Conservation (phyloP, 2,113 vertebrate species). For the Lonchura striata region DNA sequence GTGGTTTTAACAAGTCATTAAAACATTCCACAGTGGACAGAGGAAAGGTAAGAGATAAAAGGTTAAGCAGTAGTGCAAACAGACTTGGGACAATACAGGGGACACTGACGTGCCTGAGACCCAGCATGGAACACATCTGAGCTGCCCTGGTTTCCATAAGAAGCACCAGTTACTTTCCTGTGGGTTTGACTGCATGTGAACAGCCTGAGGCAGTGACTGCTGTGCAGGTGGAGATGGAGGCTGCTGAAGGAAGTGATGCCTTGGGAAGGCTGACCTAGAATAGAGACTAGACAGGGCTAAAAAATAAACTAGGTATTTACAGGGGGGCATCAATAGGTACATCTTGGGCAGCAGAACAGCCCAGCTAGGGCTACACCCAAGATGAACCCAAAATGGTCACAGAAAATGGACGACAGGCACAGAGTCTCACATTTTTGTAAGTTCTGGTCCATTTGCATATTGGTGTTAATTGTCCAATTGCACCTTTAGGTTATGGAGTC, state of each 20-base stretch:
- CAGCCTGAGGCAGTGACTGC: not conserved
- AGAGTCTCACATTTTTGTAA: not conserved
- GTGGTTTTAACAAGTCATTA: not conserved
- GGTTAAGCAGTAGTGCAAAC: not conserved
- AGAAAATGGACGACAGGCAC: fast-evolving
- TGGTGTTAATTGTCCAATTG: not conserved
- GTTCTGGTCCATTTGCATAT: not conserved
- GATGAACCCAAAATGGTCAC: not conserved
- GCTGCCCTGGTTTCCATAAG: not conserved
- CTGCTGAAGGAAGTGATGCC: not conserved
- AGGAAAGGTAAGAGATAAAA: not conserved
- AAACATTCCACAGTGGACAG: not conserved
- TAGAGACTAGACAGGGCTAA: not conserved
- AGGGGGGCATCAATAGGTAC: not conserved
- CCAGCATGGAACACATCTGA: not conserved
- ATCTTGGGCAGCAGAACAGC: not conserved
- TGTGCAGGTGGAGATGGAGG: not conserved
- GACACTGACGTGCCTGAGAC: not conserved
- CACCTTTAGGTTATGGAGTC: not conserved
- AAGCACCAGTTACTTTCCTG: not conserved
- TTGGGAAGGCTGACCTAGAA: not conserved
- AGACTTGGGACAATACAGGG: not conserved
- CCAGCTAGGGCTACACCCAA: not conserved
- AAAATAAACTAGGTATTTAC: not conserved
- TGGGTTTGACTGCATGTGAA: not conserved